Base-by-base conservation (phyloP, 2,888 invertebrate species). In the Dryobota labecula region DNA sequence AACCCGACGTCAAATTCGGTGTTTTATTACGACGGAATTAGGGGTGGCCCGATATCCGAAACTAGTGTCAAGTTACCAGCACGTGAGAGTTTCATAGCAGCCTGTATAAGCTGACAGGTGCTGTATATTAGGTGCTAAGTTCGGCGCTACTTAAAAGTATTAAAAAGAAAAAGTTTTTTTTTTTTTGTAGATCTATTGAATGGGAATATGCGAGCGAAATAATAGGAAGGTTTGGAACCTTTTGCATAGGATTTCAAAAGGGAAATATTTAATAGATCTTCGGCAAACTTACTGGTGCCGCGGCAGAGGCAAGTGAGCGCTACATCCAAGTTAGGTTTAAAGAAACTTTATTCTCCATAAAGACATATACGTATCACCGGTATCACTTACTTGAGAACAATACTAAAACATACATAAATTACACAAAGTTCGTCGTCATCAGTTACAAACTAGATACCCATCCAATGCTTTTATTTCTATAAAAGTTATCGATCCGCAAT, bases 21-120 rank as follows among this genome's bases (percentile, higher is more conserved):
- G 72, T 84, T 70, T 79, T 65, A 82, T 85, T 85, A 85, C 85
- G 54, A 79, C 73, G 81, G 86, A 83, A 87, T 86, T 86, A 84
- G 83, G 86, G 84, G 61, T 43, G 66, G 70, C 38, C 24, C 65
- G 79, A 70, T 79, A 54, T 78, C 81, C 84, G 81, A 76, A 75
- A 75, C 73, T 74, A 68, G 84, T 78, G 62, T 85, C 65, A 15
- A 8, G 67, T 85, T 84, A 62, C 47, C 15, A 36, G 47, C 65
- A 65, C 73, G 74, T 85, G 66, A 70, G 27, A 54, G 33, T 36
- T 75, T 73, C 73, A 51, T 49, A 70, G 71, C 65, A 66, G 47
- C 41, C 47, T 49, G 49, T 57, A 8, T 73, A 75, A 85, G 82
- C 56, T 45, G 76, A 49, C 73, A 70, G 77, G 81, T 84, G 76